Percentiles rank a stretch among this genome's conserved stretches.
These are phyloP conservation scores for Stylophora pistillata DNA, from an alignment of 64 coral and sea anemone genomes.

Conservation along the genomic window DNA sequence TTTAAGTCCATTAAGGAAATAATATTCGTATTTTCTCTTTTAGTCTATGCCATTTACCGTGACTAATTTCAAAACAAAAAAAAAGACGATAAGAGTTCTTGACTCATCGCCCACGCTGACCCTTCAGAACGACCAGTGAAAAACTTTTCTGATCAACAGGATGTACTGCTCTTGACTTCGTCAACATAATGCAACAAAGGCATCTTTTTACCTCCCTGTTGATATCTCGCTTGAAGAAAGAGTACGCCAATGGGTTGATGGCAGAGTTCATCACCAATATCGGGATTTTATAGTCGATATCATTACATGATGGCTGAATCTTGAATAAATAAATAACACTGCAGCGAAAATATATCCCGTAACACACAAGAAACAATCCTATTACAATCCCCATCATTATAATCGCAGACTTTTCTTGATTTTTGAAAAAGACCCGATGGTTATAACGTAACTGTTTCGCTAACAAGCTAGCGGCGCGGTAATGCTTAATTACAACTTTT, in stretches of 20 bases:
- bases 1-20: no score
- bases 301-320: not conserved
- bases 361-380: conserved; percentile 1
- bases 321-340: not conserved
- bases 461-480: not conserved
- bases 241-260: not conserved
- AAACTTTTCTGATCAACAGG: no score
- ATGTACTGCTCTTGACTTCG: no score
- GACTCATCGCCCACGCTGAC: no score
- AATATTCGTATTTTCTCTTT: no score
- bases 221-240: not conserved
- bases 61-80: no score
- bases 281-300: not conserved
- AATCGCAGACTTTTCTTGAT: conserved; percentile 1
- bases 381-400: not conserved
- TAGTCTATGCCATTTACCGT: no score
- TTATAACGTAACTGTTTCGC: conserved; percentile 24
- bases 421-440: conserved; percentile 47
- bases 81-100: no score
- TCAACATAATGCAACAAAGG: not conserved
- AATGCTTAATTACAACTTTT: no score
- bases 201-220: not conserved
- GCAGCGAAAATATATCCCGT: not conserved
- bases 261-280: not conserved
- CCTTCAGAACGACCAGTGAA: no score